Evolutionary conservation across 2,888 invertebrate genomes (phyloP), one percentile per base, ranked within the genome.

Genomic region (Patella ulyssiponensis): DNA sequence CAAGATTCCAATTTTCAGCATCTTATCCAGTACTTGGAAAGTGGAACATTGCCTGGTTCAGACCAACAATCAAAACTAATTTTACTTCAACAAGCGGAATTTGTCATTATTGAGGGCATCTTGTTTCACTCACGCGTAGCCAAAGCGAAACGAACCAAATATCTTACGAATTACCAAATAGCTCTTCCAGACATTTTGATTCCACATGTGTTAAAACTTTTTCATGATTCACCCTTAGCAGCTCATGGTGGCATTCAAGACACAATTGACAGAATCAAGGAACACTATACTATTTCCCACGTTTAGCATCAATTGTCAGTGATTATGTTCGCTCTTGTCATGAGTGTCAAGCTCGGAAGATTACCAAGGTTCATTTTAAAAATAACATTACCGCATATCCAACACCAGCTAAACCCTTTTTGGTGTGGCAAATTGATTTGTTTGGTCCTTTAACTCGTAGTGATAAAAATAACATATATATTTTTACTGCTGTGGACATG

Each of bases 201-300:
- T 20, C 74, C 75, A 33, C 75, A 75, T 14, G 77, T 80, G 20
- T 51, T 80, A 51, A 23, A 54, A 12, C 17, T 78, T 33, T 78
- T 74, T 64, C 80, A 78, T 69, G 80, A 78, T 33, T 78, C 80
- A 20, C 76, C 76, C 12, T 15, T 78, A 51, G 76, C 54, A n/a
- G 76, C 73, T 33, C 80, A 80, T 73, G 71, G 74, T 69, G 77
- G 80, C n/a, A 78, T 80, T 75, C 76, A 77, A 54, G 76, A 80
- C 23, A 80, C 78, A 2, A 27, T 80, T 17, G 78, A 80, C 70
- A 64, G 76, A 12, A 69, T 80, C 2, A 76, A 71, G 27, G 76
- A 76, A 58, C 56, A 77, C 33, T 80, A n/a, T n/a, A 78, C 52
- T 77, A 69, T 52, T 80, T 80, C 44, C 54, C 71, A 5, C 70